Evolutionary conservation across 2,113 vertebrate genomes (phyloP), one percentile per base, ranked within the genome.

Genomic region (Rhabdornis inornatus): DNA sequence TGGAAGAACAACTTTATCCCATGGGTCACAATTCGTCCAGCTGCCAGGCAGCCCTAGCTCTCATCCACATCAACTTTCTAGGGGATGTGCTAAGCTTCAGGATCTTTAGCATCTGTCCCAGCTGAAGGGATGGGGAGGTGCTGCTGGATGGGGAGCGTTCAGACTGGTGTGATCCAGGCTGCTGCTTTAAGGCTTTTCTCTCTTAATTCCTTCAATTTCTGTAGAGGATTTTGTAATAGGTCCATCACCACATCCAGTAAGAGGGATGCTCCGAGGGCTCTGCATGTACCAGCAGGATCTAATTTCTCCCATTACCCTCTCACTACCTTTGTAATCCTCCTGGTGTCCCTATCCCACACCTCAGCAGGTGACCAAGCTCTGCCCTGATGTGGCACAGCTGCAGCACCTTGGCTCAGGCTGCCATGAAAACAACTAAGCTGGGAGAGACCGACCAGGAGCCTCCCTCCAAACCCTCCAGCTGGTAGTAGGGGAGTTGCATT

Each of bases 401-500:
- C 24, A 35, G 10, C 28, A 12, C 31, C 28, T 55, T 10, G 30
- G 21, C 13, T 80, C 72, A 50, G 17, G 4, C 19, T 19, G 57
- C 47, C 17, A 13, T 2, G 15, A 65, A 44, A 82, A n/a, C 42
- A 55, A 14, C 11, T 13, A 0, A 50, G 7, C 20, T 33, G 13
- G 3, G 25, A 28, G 42, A 53, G 7, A 50, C 6, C 7, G 1
- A 2, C 3, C 5, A 2, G 2, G 6, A 37, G 6, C 13, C 11
- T 60, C 12, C 4, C 2, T 13, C 12, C 12, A 13, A 24, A 1
- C 9, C 7, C 22, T 49, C 6, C 20, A 42, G 39, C 11, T 47
- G 37, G 1, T 3, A 13, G 24, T 0, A 45, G 52, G 19, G 23
- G 7, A 68, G 1, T 2, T 9, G 23, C 1, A 1, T 13, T 39